These are phyloP conservation scores for Lepidothrix coronata DNA, from an alignment of 2,113 vertebrate species.

Conservation along the genomic window DNA sequence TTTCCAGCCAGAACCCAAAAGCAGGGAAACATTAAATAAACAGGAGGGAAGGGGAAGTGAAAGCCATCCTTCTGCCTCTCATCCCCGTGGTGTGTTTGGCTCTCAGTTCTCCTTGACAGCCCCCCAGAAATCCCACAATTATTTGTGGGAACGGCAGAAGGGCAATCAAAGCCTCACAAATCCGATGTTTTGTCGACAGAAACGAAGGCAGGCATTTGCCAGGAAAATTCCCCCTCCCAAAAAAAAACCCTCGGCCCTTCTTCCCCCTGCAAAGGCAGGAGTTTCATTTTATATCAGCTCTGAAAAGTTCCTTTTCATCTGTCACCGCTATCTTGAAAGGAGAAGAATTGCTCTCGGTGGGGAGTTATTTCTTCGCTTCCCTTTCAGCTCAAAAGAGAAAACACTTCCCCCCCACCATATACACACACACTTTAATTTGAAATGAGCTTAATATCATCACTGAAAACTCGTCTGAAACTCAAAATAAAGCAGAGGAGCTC, in stretches of 20 bases:
- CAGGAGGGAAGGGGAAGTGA: slow-evolving; percentile 43
- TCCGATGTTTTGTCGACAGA: slow-evolving; percentile 45
- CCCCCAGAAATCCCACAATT: slow-evolving; percentile 9
- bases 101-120: slow-evolving; percentile 47
- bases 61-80: not conserved
- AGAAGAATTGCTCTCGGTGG: slow-evolving; percentile 62
- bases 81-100: slow-evolving; percentile 24
- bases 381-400: slow-evolving; percentile 37
- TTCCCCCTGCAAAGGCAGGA: slow-evolving; percentile 6
- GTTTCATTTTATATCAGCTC: slow-evolving; percentile 52
- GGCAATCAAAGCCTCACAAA: slow-evolving; percentile 54
- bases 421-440: not conserved
- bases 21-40: slow-evolving; percentile 32
- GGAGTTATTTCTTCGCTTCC: slow-evolving; percentile 21
- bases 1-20: slow-evolving; percentile 33
- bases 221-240: not conserved
- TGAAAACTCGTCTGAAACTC: slow-evolving; percentile 19
- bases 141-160: not conserved
- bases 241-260: slow-evolving; percentile 10
- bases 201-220: slow-evolving; percentile 22
- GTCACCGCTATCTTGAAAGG: slow-evolving; percentile 32
- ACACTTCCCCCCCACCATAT: not conserved
- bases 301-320: slow-evolving; percentile 67
- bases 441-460: slow-evolving; percentile 31
- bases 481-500: not conserved